phyloP scores from a whole-genome alignment of 2,113 vertebrate species.

The Arvicanthis niloticus region DNA sequence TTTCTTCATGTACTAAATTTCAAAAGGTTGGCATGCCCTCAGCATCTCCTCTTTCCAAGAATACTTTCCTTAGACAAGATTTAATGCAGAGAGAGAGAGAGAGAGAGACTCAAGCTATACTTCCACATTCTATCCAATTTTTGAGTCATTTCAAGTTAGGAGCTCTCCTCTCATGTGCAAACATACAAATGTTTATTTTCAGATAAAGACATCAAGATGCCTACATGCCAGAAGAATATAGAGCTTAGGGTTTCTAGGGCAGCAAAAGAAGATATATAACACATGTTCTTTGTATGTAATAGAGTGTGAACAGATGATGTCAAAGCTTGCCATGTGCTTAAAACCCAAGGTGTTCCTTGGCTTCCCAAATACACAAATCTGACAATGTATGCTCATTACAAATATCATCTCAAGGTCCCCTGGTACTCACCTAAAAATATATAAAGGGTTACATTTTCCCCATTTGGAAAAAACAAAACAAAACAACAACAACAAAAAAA shows the following conservation, averaged over 20 bases:
- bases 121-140: not conserved
- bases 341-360: not conserved
- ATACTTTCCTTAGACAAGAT: constrained; percentile 1
- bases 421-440: not conserved
- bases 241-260: not conserved
- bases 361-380: constrained; percentile 17
- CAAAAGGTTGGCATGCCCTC: not conserved
- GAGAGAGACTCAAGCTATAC: not conserved
- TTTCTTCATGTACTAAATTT: constrained; percentile 10
- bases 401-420: not conserved
- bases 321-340: not conserved
- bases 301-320: not conserved
- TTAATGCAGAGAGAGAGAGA: not conserved
- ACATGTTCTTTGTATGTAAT: not conserved
- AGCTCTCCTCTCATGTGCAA: not conserved
- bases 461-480: too few relatives aligned
- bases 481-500: too few relatives aligned
- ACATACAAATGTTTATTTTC: not conserved
- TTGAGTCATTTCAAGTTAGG: not conserved
- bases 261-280: not conserved
- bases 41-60: not conserved
- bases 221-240: not conserved
- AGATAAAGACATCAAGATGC: not conserved
- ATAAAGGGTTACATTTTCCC: not conserved
- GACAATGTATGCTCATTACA: not conserved